Percentiles rank a stretch among this genome's conserved stretches.
Conservation (phyloP, 2,888 invertebrate genomes). For the Heteromurus nitidus region DNA sequence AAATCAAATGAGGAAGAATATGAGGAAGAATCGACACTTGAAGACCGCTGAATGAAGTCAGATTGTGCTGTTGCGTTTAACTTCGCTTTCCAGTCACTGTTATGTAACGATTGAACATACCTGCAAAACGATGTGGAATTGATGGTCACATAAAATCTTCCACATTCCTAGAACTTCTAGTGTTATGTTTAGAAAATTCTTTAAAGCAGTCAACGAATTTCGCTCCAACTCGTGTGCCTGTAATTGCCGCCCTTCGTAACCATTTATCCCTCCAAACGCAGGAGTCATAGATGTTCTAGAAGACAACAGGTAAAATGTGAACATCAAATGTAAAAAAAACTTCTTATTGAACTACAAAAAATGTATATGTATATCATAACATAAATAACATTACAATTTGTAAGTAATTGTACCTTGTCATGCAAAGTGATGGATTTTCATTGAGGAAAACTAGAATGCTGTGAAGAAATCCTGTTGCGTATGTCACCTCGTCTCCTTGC, state of each 20-base stretch:
- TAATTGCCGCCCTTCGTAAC: slow-evolving; percentile 49
- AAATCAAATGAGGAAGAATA: slow-evolving; percentile 39
- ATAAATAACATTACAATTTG: no score
- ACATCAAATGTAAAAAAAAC: no score
- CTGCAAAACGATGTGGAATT: slow-evolving; percentile 84
- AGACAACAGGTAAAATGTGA: no score
- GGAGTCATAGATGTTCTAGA: slow-evolving; percentile 22
- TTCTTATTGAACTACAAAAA: not conserved
- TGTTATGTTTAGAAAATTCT: slow-evolving; percentile 84
- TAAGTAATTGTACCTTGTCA: slow-evolving; percentile 68
- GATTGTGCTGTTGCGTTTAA: no score
- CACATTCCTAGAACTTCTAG: slow-evolving; percentile 94
- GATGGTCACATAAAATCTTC: slow-evolving; percentile 94
- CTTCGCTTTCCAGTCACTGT: not conserved
- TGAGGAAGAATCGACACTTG: no score
- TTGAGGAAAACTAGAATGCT: slow-evolving; percentile 69
- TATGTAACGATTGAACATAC: slow-evolving; percentile 44
- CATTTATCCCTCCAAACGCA: slow-evolving; percentile 40
- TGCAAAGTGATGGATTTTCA: slow-evolving; percentile 71
- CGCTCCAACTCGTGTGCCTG: slow-evolving; percentile 68
- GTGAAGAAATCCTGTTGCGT: slow-evolving; percentile 70
- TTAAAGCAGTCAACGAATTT: slow-evolving; percentile 85
- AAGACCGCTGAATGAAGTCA: no score
- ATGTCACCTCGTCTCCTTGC: slow-evolving; percentile 70
- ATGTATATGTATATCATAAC: no score